Conservation (phyloP, 2,888 invertebrate species). For the Lathronympha strigana region DNA sequence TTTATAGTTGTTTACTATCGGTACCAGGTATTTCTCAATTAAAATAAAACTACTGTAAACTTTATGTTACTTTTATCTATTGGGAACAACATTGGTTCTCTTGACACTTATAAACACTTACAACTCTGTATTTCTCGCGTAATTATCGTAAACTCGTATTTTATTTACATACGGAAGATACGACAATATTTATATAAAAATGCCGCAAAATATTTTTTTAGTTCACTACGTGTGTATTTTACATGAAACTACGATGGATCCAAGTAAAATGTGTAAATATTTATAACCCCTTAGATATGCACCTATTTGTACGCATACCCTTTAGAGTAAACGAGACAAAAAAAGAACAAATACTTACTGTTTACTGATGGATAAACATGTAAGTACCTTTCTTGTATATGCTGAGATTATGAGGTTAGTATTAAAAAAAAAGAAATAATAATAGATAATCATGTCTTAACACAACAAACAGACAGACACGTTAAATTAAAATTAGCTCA, state of each 20-base stretch:
- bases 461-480: too few relatives aligned
- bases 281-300: neutral
- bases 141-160: neutral
- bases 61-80: conserved; percentile 45
- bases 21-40: conserved; percentile 41
- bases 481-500: too few relatives aligned
- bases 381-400: too few relatives aligned
- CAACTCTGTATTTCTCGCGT: neutral
- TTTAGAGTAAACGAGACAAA: too few relatives aligned
- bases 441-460: too few relatives aligned
- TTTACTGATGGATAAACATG: too few relatives aligned
- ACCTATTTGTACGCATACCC: too few relatives aligned
- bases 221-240: too few relatives aligned
- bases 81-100: conserved; percentile 19
- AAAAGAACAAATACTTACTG: too few relatives aligned
- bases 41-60: conserved; percentile 43
- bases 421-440: too few relatives aligned
- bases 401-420: too few relatives aligned
- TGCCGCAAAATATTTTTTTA: neutral
- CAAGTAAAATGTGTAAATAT: neutral
- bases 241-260: neutral
- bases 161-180: neutral
- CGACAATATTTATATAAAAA: neutral
- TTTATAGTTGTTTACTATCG: conserved; percentile 1
- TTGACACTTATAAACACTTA: conserved; percentile 9